phyloP scores from a whole-genome alignment of 2,797 vertebrate genomes.

The Rhyacichthys aspro region DNA sequence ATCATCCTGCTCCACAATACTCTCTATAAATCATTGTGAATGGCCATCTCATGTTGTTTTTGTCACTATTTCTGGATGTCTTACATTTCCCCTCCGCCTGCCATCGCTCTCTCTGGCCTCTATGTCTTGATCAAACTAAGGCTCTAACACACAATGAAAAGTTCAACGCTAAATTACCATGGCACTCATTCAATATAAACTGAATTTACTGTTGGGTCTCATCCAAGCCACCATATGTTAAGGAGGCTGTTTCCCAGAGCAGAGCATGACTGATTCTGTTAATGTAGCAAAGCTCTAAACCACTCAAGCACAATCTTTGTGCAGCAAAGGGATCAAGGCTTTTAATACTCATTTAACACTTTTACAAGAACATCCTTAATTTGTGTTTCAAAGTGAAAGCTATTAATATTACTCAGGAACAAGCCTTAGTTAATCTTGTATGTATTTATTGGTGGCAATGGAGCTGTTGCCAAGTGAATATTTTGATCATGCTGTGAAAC shows the following conservation, averaged over 20 bases:
- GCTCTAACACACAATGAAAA: slow-evolving; percentile 68
- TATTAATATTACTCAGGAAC: slow-evolving; percentile 22
- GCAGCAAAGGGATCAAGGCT: slow-evolving; percentile 47
- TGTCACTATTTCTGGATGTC: slow-evolving; percentile 33
- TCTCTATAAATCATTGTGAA: neutral
- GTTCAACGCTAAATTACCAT: slow-evolving; percentile 70
- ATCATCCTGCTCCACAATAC: no score
- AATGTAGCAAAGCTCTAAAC: slow-evolving; percentile 76
- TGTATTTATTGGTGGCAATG: slow-evolving; percentile 11
- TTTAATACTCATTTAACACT: slow-evolving; percentile 56
- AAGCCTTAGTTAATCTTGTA: neutral
- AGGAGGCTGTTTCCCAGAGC: slow-evolving; percentile 50
- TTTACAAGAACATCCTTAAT: slow-evolving; percentile 29
- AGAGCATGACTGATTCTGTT: slow-evolving; percentile 76
- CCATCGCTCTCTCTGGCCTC: slow-evolving; percentile 38
- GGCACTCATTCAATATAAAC: slow-evolving; percentile 76
- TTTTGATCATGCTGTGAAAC: slow-evolving; percentile 19
- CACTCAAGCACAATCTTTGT: slow-evolving; percentile 50
- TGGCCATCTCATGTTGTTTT: neutral
- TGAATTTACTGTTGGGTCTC: slow-evolving; percentile 69
- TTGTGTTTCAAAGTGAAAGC: neutral
- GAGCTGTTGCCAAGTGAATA: slow-evolving; percentile 10
- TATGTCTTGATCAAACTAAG: slow-evolving; percentile 60
- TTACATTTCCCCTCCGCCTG: slow-evolving; percentile 47
- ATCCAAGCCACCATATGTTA: slow-evolving; percentile 74